Evolutionary conservation across 2,888 invertebrate species (phyloP), one percentile per base, ranked within the genome.

Genomic region (Phengaris alcon): DNA sequence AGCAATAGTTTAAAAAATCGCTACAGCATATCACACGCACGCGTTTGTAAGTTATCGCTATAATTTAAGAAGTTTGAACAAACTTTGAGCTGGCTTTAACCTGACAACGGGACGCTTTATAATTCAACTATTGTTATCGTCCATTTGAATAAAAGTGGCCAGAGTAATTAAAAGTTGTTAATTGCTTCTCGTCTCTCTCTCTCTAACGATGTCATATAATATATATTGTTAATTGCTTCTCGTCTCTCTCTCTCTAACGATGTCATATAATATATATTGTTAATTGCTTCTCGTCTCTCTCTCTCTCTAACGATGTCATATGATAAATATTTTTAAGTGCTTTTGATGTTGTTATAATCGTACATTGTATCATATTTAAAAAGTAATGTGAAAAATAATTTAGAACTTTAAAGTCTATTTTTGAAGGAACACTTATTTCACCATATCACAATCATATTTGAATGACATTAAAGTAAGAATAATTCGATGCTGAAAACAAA

Each of bases 31-130:
- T 75, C 46, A 8, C 75, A 44, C 35, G 22, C 13, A 48, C 13
- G 9, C 48, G 48, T 9, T 10, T 22, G 73, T 84, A 86, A 87
- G 84, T 86, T 88, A 88, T 87, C 85, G 85, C 84, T 84, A 82
- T 87, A 85, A 87, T 88, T 87, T 80, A 83, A 83, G 77, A 87
- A 89, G 85, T 88, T 87, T 79, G 80, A 80, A 81, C 81, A 79
- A 87, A 87, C 85, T 87, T 85, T 82, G 77, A 80, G 81, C 83
- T 83, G 80, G 84, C 84, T 84, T 84, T 81, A 82, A 80, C 80
- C 80, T 81, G 80, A 81, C 81, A 80, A 83, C 82, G 83, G 74
- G 75, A 69, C 48, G n/a, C 51, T 52, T 75, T 59, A 73, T 75
- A 75, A 72, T 73, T 70, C 75, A 64, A 70, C 75, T 75, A 75